Evolutionary conservation across 2,113 vertebrate species (phyloP), one percentile per base, ranked within the genome.

Genomic region (Microcebus murinus): DNA sequence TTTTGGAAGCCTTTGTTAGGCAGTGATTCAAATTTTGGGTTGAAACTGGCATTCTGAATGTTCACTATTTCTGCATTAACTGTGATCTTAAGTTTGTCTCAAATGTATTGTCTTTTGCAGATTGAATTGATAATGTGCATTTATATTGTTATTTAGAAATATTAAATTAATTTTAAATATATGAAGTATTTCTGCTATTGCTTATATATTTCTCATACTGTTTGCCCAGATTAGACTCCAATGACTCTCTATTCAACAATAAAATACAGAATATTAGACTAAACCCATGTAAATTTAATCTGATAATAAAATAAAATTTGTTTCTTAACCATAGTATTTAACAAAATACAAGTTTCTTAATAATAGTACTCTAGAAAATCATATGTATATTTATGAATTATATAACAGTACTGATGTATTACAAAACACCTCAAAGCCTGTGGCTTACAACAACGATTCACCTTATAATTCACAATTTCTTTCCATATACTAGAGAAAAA

Each of bases 91-190:
- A 52, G 31, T 89, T n/a, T 88, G 4, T 25, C 23, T 55, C 50
- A 91, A 34, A 82, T 79, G 2, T 13, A 57, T 84, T 88, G 8
- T 59, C 27, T 10, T 59, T 79, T 90, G 63, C 15, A 73, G 13
- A 65, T 39, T 55, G 8, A 59, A 90, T 31, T 90, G 27, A 36
- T 65, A 36, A 70, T 59, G 29, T 61, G 63, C 59, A 57, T 71
- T n/a, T 73, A 15, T 73, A 31, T 84, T 34, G 91, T 87, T 94
- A 59, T 91, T 84, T 94, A 52, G 27, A 94, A 95, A 87, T 83
- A 1, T 48, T 70, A 73, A 77, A 87, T 55, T 0, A 65, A 76
- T 68, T 87, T 79, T 76, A 86, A 82, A 25, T 3, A 10, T 42
- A 85, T 36, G 10, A 82, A 57, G 3, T 55, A 73, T 39, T 90